phyloP scores from a whole-genome alignment of 1,140 invertebrate species.

The Sinella curviseta region DNA sequence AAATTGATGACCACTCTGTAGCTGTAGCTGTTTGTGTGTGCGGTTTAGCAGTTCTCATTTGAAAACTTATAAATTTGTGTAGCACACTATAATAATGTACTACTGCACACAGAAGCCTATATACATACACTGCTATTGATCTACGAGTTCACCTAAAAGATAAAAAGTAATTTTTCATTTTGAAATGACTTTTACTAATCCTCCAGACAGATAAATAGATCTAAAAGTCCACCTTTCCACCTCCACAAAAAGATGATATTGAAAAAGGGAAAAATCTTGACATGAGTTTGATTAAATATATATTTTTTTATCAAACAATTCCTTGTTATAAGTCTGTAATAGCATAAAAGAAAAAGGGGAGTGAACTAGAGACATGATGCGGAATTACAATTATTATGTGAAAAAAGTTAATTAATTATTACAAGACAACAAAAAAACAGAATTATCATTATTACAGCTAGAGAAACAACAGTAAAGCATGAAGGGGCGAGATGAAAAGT shows the following conservation, averaged over 20 bases:
- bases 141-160: no score
- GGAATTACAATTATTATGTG: neutral
- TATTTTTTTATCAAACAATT: no score
- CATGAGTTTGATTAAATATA: neutral
- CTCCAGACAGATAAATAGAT: neutral
- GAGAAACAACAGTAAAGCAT: neutral
- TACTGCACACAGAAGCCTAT: no score
- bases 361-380: neutral
- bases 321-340: no score
- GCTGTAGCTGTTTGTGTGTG: no score
- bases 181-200: neutral
- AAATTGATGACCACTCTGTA: no score
- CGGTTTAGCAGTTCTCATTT: no score
- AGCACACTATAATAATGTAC: no score
- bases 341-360: neutral
- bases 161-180: neutral
- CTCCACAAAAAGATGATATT: neutral
- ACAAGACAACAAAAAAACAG: neutral
- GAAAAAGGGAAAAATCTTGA: neutral
- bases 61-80: no score
- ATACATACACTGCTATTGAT: no score
- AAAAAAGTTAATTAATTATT: conserved; percentile 18
- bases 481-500: neutral
- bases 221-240: neutral
- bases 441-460: neutral